These are phyloP conservation scores for Eclectus roratus DNA, from an alignment of 2,113 vertebrate genomes.

Conservation along the genomic window DNA sequence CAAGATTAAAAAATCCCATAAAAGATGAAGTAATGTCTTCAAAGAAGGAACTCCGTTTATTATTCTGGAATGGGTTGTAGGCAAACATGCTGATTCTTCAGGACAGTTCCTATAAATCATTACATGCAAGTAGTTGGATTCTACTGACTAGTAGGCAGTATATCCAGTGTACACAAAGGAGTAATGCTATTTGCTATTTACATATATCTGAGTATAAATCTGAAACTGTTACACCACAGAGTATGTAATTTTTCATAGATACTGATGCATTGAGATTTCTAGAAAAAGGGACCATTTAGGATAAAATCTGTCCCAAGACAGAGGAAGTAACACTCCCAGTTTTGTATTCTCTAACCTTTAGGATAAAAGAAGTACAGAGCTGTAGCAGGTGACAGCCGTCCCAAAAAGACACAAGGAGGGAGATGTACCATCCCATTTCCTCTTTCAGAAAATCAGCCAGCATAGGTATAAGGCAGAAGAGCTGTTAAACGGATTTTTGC, in stretches of 20 bases:
- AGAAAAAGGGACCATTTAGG: neutral
- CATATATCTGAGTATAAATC: neutral
- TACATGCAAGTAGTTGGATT: neutral
- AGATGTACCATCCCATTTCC: neutral
- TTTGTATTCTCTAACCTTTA: neutral
- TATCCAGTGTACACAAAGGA: neutral
- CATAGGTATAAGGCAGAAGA: neutral
- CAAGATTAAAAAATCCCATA: neutral
- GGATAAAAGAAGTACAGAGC: neutral
- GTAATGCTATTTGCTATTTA: neutral
- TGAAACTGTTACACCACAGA: neutral
- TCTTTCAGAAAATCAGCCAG: neutral
- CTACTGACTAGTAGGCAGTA: neutral
- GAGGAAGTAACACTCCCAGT: neutral
- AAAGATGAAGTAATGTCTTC: neutral
- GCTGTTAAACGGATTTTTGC: neutral
- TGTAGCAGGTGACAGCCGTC: neutral
- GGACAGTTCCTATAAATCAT: neutral
- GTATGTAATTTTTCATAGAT: neutral
- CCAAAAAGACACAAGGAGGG: neutral
- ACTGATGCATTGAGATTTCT: neutral
- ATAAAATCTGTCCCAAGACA: neutral
- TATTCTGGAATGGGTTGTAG: neutral
- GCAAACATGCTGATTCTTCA: neutral
- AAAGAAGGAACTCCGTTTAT: neutral